phyloP scores from a whole-genome alignment of 1,140 invertebrate species.

The Heliconius nattereri region DNA sequence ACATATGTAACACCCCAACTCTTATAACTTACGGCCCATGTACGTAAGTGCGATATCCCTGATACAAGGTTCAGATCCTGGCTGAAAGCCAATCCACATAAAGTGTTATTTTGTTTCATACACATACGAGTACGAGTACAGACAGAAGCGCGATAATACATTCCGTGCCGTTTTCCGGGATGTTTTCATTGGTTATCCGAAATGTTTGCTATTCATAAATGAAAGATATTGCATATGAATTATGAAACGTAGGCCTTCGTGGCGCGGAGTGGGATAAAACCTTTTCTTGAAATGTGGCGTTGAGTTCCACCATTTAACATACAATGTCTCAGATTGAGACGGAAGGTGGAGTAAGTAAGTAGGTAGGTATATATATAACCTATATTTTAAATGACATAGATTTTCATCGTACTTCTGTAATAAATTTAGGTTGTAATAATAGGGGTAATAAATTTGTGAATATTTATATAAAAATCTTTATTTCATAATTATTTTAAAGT shows the following conservation, averaged over 20 bases:
- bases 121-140: slow-evolving; percentile 35
- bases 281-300: too few relatives aligned
- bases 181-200: slow-evolving; percentile 46
- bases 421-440: too few relatives aligned
- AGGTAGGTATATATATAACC: too few relatives aligned
- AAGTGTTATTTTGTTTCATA: slow-evolving; percentile 58
- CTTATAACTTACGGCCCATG: slow-evolving; percentile 26
- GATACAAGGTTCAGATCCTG: slow-evolving; percentile 51
- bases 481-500: too few relatives aligned
- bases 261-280: too few relatives aligned
- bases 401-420: too few relatives aligned
- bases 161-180: slow-evolving; percentile 47
- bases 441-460: too few relatives aligned
- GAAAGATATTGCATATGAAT: slow-evolving; percentile 12
- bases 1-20: neutral
- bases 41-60: slow-evolving; percentile 49
- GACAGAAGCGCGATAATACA: slow-evolving; percentile 56
- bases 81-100: slow-evolving; percentile 54
- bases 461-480: too few relatives aligned
- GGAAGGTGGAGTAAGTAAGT: too few relatives aligned
- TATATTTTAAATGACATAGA: too few relatives aligned
- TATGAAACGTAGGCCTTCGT: neutral
- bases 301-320: too few relatives aligned
- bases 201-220: slow-evolving; percentile 42
- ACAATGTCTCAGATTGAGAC: too few relatives aligned